Evolutionary conservation across 2,797 vertebrate species (phyloP), one percentile per base, ranked within the genome.

Genomic region (Phalanger gymnotis): DNA sequence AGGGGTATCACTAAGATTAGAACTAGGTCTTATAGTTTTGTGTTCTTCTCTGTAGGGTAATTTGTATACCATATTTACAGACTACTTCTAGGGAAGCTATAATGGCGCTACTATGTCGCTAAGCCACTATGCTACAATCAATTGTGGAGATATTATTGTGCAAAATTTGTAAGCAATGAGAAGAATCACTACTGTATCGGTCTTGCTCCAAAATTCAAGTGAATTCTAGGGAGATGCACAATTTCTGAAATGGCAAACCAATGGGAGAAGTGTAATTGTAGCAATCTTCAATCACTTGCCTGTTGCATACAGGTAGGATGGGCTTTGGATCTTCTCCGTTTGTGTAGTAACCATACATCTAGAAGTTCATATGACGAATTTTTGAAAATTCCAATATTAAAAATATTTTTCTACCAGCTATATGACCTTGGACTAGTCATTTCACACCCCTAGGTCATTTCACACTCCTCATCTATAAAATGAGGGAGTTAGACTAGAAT

Each of bases 301-400:
- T 92, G 4, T 56, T 34, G 55, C 53, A 92, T 58, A 90, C 34
- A 93, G 90, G 13, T 52, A 11, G 52, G 16, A 3, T 90, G 61
- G 13, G 40, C 40, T 47, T 89, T 31, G 89, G 22, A 6, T 81
- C 52, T 90, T 28, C 28, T 27, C 91, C 28, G 57, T 91, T 90
- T 93, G 91, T 87, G 66, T 11, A 91, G 57, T 55, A 95, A 94
- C 53, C 92, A 27, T 97, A 94, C 95, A 93, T 53, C 93, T 53
- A 81, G 61, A 92, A 87, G 40, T 51, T 13, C 13, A 87, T 13
- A 51, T 51, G 40, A 87, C 51, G 16, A 47, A 47, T 81, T 81
- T 81, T 81, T 47, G 2, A 87, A 87, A 47, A 87, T 87, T 28
- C 22, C 16, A 87, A 51, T 87, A 47, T 87, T 81, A 4, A 27